Conservation (phyloP, 2,888 invertebrate species). For the Eristalinus aeneus region DNA sequence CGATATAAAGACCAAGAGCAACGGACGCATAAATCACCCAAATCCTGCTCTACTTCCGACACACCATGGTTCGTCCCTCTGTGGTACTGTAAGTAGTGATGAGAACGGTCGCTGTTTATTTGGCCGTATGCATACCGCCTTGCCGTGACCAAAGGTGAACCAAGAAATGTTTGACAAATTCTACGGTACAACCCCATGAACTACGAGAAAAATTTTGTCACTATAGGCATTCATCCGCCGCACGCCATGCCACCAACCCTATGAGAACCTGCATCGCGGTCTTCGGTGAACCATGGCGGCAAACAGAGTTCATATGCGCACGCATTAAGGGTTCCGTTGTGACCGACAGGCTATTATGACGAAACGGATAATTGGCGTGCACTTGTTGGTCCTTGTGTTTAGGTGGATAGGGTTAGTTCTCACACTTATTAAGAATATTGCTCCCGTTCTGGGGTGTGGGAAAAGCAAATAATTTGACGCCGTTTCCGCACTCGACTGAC, state of each 20-base stretch:
- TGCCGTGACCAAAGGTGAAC: background rate
- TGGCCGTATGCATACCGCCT: background rate
- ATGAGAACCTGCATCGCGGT: background rate
- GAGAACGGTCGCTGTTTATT: background rate
- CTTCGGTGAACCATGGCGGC: slow-evolving; percentile 13
- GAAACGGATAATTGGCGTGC: slow-evolving; percentile 27
- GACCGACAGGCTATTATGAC: slow-evolving; percentile 18
- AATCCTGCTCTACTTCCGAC: slow-evolving; percentile 9
- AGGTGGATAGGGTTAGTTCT: no score
- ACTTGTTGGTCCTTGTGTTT: slow-evolving; percentile 21
- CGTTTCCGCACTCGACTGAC: no score
- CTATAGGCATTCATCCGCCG: background rate
- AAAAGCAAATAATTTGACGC: background rate
- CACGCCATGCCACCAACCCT: background rate
- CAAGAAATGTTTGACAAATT: background rate
- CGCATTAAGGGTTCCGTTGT: slow-evolving; percentile 16
- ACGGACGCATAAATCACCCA: slow-evolving; percentile 19
- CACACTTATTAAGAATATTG: background rate
- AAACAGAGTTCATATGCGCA: background rate
- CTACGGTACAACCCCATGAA: background rate
- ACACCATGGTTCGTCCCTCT: background rate
- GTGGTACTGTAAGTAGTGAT: background rate
- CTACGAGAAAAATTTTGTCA: slow-evolving; percentile 18
- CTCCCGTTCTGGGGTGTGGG: slow-evolving; percentile 5
- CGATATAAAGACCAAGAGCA: background rate